These are phyloP conservation scores for Agonopterix heracliana DNA, from an alignment of 2,888 invertebrate species.

Conservation along the genomic window DNA sequence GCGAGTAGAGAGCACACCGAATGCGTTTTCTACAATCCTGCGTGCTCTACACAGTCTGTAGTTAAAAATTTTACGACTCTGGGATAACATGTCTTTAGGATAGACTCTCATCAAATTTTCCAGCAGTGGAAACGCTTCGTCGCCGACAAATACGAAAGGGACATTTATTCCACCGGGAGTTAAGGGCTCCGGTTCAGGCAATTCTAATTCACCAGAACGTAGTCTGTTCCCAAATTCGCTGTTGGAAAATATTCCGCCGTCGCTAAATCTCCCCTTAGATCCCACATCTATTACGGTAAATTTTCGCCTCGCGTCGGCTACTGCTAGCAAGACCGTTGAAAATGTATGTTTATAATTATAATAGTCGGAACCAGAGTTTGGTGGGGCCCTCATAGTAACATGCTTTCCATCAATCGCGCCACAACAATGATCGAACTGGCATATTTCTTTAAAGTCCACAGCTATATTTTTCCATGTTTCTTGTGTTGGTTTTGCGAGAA, in stretches of 20 bases:
- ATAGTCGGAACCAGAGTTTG: background rate
- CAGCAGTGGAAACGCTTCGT: conserved; percentile 13
- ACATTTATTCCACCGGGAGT: conserved; percentile 10
- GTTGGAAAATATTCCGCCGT: conserved; percentile 9
- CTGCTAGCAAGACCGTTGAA: conserved; percentile 17
- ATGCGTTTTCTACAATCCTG: conserved; percentile 7
- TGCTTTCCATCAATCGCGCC: background rate
- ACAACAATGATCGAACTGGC: conserved; percentile 13
- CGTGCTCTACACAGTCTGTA: conserved; percentile 10
- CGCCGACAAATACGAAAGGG: conserved; percentile 15
- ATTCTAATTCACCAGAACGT: background rate
- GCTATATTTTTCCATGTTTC: conserved; percentile 13
- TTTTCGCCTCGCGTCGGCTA: conserved; percentile 11
- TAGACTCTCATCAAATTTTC: conserved; percentile 12
- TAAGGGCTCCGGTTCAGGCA: conserved; percentile 9
- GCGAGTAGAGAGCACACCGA: conserved; percentile 2
- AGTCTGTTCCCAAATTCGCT: conserved; percentile 7
- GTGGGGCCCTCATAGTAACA: background rate
- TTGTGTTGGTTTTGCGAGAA: conserved; percentile 6
- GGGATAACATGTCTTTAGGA: conserved; percentile 1
- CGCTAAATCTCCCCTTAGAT: conserved; percentile 11
- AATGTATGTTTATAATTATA: conserved; percentile 2
- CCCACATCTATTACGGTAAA: conserved; percentile 12
- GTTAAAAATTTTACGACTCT: conserved; percentile 4
- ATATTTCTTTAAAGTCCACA: conserved; percentile 11